Base-by-base conservation (phyloP, 2,888 invertebrate genomes). In the Embidobia sp. region DNA sequence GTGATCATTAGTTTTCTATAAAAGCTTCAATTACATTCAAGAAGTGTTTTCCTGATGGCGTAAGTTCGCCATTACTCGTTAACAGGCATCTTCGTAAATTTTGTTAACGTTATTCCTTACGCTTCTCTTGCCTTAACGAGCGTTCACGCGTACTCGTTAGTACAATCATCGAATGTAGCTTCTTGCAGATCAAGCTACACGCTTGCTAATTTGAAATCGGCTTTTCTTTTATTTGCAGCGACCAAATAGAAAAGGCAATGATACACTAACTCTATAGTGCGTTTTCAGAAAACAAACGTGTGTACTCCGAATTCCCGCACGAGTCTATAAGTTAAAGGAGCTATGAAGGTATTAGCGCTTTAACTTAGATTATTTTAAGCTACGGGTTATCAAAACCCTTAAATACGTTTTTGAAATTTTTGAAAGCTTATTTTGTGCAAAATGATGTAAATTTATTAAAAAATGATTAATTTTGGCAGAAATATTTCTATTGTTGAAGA, bases 1-100 rank as follows among this genome's bases (percentile, higher is more conserved):
- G 59, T 15, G 64, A 70, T 76, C 59, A 70, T 70, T 59, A 76
- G 53, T 19, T 53, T 31, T 18, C 46, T 29, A 31, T 33, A 48
- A 40, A 33, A 42, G 70, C 29, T 67, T 66, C 66, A 66, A 70
- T 70, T 77, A 66, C 55, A 55, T 77, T 66, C 19, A 48, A 66
- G 77, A 66, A 72, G 76, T 73, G 73, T 73, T 79, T 74, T 69
- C 69, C 22, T 40, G 70, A 69, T 76, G 79, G 76, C 69, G 76
- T 69, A 79, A 76, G 73, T 48, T 64, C 69, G 64, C 73, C 73
- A 76, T 70, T 76, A 77, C 83, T 84, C 82, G 83, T 84, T 84
- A 84, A 79, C 70, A 79, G 44, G 46, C 73, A 74, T 74, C 81
- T 84, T 81, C 81, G 82, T 84, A 83, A 84, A 84, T 84, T 84